Base-by-base conservation (phyloP, 1,140 invertebrate species). In the Polyergus mexicanus region DNA sequence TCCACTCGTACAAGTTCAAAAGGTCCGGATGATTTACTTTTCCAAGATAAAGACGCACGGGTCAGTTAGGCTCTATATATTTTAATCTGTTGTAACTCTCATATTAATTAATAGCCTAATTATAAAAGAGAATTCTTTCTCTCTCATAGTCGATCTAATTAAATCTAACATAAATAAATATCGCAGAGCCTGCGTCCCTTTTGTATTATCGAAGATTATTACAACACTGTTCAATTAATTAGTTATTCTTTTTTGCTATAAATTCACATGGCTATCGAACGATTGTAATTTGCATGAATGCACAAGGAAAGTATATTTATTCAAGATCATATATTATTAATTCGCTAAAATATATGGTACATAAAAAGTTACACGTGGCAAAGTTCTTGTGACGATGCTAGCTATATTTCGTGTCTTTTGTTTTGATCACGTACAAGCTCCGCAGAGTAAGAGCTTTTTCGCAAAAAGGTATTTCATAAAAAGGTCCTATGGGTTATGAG, bases 401-500 rank as follows among this genome's bases (percentile, higher is more conserved):
- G 54, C 54, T 22, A 28, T 44, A 75, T 56, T 65, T 62, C 22
- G 77, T 44, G n/a, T 32, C 62, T 83, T 44, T 63, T 47, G 78
- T 66, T 75, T 87, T 51, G 62, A 72, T 85, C 81, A 77, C 81
- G 81, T 85, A 77, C 63, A 35, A 77, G 58, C 62, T 41, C 54
- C 58, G 51, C 63, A 35, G 65, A 65, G 44, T 63, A 47, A 77
- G 28, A 47, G 44, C 56, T 76, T 86, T 72, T 62, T 74, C 86
- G 72, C 74, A 65, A 69, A 65, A 69, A n/a, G 54, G 66, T 69
- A 75, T 85, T 85, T 77, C 74, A 69, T 85, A 78, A 85, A 85
- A 87, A 78, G 47, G 72, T 65, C 75, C 69, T 75, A 86, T 25
- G 74, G 74, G 51, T 86, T 78, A 83, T 84, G 68, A 80, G 76